Percentiles rank a stretch among this genome's conserved stretches.
phyloP scores from a whole-genome alignment of 2,888 invertebrate genomes.

The Cartodere bifasciata region DNA sequence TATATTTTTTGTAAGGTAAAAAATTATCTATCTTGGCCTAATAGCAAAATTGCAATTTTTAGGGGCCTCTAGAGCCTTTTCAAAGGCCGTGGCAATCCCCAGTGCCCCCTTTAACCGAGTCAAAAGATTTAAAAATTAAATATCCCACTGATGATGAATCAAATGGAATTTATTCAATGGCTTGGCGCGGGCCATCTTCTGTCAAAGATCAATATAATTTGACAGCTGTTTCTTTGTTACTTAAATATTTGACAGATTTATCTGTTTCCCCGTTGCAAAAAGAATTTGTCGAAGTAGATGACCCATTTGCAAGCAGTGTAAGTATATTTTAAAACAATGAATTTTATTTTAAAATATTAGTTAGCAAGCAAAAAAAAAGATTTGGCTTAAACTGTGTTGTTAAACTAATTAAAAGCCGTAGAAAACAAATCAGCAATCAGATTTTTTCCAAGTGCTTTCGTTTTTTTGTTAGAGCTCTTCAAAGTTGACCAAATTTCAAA shows the following conservation, averaged over 20 bases:
- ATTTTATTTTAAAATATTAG: slow-evolving; percentile 7
- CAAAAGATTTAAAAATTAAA: slow-evolving; percentile 42
- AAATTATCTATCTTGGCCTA: no score
- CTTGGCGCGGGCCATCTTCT: slow-evolving; percentile 69
- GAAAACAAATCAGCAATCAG: no score
- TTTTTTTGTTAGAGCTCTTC: no score
- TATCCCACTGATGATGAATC: slow-evolving; percentile 80
- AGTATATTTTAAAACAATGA: no score
- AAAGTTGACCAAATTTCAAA: no score
- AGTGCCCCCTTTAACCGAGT: slow-evolving; percentile 49
- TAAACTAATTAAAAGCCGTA: no score
- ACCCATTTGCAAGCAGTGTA: slow-evolving; percentile 70
- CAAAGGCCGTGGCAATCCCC: slow-evolving; percentile 64
- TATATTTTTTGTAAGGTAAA: no score
- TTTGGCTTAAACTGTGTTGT: no score
- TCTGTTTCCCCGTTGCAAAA: slow-evolving; percentile 74
- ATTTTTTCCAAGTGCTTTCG: no score
- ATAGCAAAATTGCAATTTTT: no score
- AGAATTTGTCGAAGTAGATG: slow-evolving; percentile 69
- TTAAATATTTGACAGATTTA: slow-evolving; percentile 78
- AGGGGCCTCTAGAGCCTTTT: slow-evolving; percentile 45
- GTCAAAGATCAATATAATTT: slow-evolving; percentile 44
- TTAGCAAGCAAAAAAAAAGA: no score
- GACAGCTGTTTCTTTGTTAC: slow-evolving; percentile 51
- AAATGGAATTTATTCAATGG: slow-evolving; percentile 63